phyloP scores from a whole-genome alignment of 2,888 invertebrate genomes.

The Scotopteryx bipunctaria region DNA sequence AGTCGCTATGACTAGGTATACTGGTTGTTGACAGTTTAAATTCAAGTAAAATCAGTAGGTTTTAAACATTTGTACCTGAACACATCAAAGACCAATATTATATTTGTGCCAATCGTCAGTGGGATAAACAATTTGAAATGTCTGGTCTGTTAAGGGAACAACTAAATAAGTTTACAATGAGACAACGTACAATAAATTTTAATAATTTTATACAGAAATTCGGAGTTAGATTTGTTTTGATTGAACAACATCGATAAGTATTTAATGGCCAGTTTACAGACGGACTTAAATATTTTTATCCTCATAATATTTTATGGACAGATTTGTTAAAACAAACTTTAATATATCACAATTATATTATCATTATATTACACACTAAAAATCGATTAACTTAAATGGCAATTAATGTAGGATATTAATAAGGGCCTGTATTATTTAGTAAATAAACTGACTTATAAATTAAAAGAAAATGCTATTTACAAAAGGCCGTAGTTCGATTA shows the following conservation, averaged over 20 bases:
- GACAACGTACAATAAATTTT: conserved; percentile 29
- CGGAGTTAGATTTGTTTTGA: conserved; percentile 29
- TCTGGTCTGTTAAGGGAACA: neutral
- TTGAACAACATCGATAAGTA: conserved; percentile 24
- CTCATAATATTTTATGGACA: conserved; percentile 59
- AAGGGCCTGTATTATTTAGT: conserved; percentile 36
- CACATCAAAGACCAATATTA: neutral
- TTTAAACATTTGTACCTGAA: too few relatives aligned
- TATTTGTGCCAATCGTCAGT: too few relatives aligned
- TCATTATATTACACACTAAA: conserved; percentile 47
- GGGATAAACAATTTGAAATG: neutral
- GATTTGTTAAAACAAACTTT: conserved; percentile 65
- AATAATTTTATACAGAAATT: conserved; percentile 24
- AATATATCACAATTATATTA: conserved; percentile 61
- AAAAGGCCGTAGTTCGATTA: conserved; percentile 64
- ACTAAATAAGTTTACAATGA: conserved; percentile 26
- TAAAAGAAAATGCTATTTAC: conserved; percentile 72
- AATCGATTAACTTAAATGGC: conserved; percentile 41
- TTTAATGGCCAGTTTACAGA: conserved; percentile 38
- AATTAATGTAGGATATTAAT: conserved; percentile 33
- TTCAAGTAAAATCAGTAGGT: neutral
- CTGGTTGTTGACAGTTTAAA: neutral
- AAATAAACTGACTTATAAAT: conserved; percentile 44
- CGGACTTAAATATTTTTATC: conserved; percentile 43
- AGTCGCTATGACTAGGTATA: conserved; percentile 24